A percentile compares a stretch with the other conserved stretches of the same genome.
Conservation (phyloP, 2,113 vertebrate species). For the Cyphomyrus plagiostoma region DNA sequence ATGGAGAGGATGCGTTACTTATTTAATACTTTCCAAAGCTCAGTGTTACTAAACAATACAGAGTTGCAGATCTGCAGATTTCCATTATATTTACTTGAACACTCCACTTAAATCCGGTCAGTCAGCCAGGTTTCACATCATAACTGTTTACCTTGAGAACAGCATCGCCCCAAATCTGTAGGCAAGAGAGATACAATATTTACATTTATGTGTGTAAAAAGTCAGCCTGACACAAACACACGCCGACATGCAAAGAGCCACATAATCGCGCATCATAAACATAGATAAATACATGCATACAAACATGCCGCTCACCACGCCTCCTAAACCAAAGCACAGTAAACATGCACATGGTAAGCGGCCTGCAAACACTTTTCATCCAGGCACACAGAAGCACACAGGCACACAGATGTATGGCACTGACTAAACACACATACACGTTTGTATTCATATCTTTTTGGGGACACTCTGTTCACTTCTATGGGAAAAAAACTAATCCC, state of each 20-base stretch:
- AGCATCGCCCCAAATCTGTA: constrained; percentile 40
- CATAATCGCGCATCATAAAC: not conserved
- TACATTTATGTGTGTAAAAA: constrained; percentile 21
- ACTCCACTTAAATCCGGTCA: constrained; percentile 7
- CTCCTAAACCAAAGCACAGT: not conserved
- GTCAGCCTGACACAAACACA: not conserved
- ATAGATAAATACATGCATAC: not conserved
- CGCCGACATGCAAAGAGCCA: not conserved
- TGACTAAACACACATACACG: too few relatives aligned
- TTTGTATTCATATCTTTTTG: not conserved
- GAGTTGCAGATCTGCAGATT: not conserved
- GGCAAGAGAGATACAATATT: constrained; percentile 6
- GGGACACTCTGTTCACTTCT: not conserved
- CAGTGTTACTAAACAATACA: constrained; percentile 18
- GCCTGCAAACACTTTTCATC: not conserved
- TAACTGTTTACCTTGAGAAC: constrained; percentile 27
- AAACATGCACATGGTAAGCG: not conserved
- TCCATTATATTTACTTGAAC: constrained; percentile 16
- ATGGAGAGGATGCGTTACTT: constrained; percentile 3
- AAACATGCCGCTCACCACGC: not conserved
- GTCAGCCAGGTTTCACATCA: constrained; percentile 34
- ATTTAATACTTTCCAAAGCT: constrained; percentile 31
- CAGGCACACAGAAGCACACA: not conserved
- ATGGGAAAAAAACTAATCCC: not conserved
- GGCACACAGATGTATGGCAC: not conserved